Evolutionary conservation across 1,140 invertebrate species (phyloP).

Genomic region (Caenorhabditis remanei): DNA sequence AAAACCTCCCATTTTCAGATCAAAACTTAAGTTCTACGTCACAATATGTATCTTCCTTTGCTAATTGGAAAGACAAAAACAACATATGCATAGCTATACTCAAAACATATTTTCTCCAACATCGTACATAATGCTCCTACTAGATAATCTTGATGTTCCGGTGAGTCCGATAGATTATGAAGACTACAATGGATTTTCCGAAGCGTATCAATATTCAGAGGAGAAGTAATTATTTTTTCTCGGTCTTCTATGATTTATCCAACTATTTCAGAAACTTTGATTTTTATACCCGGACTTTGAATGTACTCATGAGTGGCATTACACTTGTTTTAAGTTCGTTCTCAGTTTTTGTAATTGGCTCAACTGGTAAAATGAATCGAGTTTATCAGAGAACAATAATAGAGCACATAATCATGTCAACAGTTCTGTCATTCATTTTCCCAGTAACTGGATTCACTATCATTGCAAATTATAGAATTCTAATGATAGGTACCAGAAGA

Average conservation of each 20-base stretch:
- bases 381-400: conserved; percentile 8
- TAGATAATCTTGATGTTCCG: background rate
- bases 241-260: background rate
- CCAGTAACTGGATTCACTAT: background rate
- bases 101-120: background rate
- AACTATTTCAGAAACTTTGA: background rate
- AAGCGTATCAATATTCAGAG: background rate
- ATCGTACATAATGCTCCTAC: background rate
- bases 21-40: no score
- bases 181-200: background rate
- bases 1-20: no score
- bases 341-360: background rate
- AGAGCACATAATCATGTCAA: background rate
- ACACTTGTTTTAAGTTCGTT: background rate
- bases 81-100: background rate
- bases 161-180: background rate
- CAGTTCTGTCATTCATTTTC: background rate
- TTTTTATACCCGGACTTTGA: no score
- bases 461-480: background rate
- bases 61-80: background rate
- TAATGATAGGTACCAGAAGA: background rate
- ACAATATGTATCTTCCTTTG: no score
- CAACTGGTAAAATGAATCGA: background rate
- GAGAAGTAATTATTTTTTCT: background rate
- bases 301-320: background rate